Percentiles rank a stretch among this genome's conserved stretches.
Evolutionary conservation across 1,140 invertebrate species (phyloP).

Genomic region (Sinella curviseta): DNA sequence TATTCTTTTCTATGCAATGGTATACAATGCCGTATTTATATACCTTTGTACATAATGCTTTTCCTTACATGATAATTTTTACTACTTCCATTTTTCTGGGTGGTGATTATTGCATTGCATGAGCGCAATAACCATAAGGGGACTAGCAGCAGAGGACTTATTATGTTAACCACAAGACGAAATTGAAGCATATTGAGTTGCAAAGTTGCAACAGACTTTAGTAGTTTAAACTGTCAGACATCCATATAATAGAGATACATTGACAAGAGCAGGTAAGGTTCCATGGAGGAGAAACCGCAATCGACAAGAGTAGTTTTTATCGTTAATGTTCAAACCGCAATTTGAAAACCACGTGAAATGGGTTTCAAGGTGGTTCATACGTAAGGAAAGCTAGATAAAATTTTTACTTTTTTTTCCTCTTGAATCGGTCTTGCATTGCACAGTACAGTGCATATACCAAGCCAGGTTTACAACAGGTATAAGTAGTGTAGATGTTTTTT

Average conservation of each 20-base stretch:
- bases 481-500: not conserved
- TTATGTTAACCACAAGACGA: not conserved
- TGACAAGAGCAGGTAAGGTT: not conserved
- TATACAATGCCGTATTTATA: too few species aligned
- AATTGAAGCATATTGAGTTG: not conserved
- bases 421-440: too few species aligned
- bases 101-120: not conserved
- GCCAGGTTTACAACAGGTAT: too few species aligned
- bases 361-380: constrained; percentile 18
- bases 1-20: too few species aligned
- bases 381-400: not conserved
- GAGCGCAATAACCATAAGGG: not conserved
- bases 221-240: not conserved
- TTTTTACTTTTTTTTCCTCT: not conserved
- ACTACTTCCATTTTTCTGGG: not conserved
- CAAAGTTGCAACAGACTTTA: not conserved
- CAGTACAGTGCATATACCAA: too few species aligned
- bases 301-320: not conserved
- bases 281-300: constrained; percentile 6
- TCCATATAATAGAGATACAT: not conserved
- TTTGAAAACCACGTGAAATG: constrained; percentile 24
- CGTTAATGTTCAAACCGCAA: constrained; percentile 12
- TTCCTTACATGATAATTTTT: too few species aligned
- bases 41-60: too few species aligned
- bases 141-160: not conserved